These are phyloP conservation scores for Micropoecilia bifurca DNA, from an alignment of 2,797 vertebrate species.

Conservation along the genomic window DNA sequence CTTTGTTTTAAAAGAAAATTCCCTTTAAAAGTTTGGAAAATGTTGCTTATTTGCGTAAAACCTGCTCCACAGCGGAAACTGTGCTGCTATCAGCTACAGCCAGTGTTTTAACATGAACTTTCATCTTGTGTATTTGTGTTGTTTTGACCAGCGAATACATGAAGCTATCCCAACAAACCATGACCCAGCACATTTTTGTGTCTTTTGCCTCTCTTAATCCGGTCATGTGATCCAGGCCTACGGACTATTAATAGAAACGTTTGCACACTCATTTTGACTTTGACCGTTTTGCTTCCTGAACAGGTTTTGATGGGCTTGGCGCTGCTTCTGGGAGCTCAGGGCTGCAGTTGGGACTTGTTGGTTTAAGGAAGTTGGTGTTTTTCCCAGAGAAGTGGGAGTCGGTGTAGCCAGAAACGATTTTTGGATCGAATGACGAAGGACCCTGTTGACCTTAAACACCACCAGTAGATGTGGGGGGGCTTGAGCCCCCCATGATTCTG, in stretches of 20 bases:
- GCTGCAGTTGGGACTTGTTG: neutral
- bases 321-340: neutral
- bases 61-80: neutral
- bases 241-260: neutral
- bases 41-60: neutral
- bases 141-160: neutral
- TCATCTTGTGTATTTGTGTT: neutral
- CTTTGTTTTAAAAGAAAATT: neutral
- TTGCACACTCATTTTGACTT: neutral
- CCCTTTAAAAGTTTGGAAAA: neutral
- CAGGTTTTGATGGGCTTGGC: neutral
- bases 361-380: neutral
- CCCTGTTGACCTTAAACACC: neutral
- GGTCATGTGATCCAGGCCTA: neutral
- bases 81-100: neutral
- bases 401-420: neutral
- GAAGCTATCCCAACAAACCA: neutral
- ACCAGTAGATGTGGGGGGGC: neutral
- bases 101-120: neutral
- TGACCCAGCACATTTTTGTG: neutral
- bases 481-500: neutral
- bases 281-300: constrained; percentile 6
- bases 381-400: neutral
- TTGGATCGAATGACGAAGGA: neutral
- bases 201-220: neutral